Base-by-base conservation (phyloP, 2,888 invertebrate genomes). In the Tribolium freemani region DNA sequence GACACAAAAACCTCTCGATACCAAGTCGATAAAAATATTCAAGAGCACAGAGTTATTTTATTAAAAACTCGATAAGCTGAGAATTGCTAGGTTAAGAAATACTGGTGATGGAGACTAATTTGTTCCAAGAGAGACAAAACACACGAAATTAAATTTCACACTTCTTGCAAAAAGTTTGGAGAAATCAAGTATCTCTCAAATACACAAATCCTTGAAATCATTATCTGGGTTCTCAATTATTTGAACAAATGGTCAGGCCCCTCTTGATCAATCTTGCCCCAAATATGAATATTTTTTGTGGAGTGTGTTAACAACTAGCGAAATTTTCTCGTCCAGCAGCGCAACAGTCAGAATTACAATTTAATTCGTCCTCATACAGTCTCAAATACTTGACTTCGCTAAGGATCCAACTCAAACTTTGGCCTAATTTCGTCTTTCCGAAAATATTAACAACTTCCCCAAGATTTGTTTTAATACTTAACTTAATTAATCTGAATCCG, bases 1-100 rank as follows among this genome's bases (percentile, higher is more conserved):
- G 56, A 96, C 91, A 83, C 98, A 98, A 87, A 99, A 99, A 10
- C 99, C 70, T 54, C 93, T 94, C 46, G 90, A 88, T 9, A 93
- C 91, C 30, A 98, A 88, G 79, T 96, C 95, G 0, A 93, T 91
- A 85, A 98, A 98, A 9, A 97, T 92, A 73, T 93, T 93, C 64
- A 96, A 85, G 68, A 98, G 88, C 2, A 96, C 90, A 0, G 95
- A 94, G 4, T 94, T 88, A 97, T 91, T 87, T 97, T 97, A 77
- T 93, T 92, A 0, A 93, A 91, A 0, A 93, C 89, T 78, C 96
- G 90, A 81, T 96, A 94, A 0, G 93, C 90, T 0, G 93, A 92
- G 1, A 96, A 90, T 83, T 93, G 92, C 78, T 95, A 93, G 0
- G 93, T 91, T 3, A 97, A 84, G 80, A 94, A 93, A 84, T 92